Percentiles rank a stretch among this genome's conserved stretches.
Conservation (phyloP, 2,797 vertebrate species). For the Sebastiscus albofasciatus region DNA sequence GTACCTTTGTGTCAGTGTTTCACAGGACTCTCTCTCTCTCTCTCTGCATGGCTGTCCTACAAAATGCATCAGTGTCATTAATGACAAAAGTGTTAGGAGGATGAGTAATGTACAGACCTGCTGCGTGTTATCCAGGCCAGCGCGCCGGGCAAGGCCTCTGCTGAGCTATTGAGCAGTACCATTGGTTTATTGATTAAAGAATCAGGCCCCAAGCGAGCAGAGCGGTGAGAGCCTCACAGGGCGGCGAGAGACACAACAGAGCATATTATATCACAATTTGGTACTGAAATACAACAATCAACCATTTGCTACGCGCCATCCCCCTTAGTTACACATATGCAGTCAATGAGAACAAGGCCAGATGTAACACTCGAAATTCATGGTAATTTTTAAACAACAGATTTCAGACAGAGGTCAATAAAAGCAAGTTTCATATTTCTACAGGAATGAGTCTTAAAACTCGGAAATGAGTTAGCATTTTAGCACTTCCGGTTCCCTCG, state of each 20-base stretch:
- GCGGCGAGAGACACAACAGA: constrained; percentile 9
- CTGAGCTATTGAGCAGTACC: constrained; percentile 49
- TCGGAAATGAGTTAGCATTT: too few relatives aligned
- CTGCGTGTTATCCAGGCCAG: constrained; percentile 38
- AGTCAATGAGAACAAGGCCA: background rate
- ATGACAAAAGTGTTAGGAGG: constrained; percentile 39
- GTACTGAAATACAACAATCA: constrained; percentile 5
- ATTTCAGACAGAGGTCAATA: background rate
- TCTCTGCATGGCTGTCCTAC: background rate
- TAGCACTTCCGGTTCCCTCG: too few relatives aligned
- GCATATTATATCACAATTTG: background rate
- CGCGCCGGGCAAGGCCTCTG: constrained; percentile 32
- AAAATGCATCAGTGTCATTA: constrained; percentile 40
- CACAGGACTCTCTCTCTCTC: background rate
- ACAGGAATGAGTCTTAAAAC: background rate
- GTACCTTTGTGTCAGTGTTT: background rate
- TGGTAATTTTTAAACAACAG: background rate
- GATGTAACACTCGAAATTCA: background rate
- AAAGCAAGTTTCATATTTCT: background rate
- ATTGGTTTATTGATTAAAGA: constrained; percentile 70
- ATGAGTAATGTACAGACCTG: constrained; percentile 60
- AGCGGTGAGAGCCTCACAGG: constrained; percentile 21
- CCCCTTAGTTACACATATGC: background rate
- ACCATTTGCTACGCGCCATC: background rate
- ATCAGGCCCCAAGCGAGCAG: constrained; percentile 48